These are phyloP conservation scores for Peromyscus californicus DNA, from an alignment of 2,113 vertebrate species.

Conservation along the genomic window DNA sequence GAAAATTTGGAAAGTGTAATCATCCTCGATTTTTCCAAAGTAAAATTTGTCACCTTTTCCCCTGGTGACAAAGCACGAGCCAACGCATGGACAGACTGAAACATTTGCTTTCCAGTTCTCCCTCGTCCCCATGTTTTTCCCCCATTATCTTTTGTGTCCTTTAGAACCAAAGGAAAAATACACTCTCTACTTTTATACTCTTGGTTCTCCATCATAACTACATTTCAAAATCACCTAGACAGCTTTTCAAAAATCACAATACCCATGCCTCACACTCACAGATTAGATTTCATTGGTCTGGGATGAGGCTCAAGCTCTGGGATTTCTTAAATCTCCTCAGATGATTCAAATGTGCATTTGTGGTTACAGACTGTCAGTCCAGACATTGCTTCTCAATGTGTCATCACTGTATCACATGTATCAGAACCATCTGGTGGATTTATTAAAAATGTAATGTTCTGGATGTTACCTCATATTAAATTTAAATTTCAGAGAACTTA, in stretches of 20 bases:
- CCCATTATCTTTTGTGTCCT: not conserved
- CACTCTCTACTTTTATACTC: not conserved
- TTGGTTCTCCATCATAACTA: not conserved
- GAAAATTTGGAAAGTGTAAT: slow-evolving; percentile 35
- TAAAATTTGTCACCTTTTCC: not conserved
- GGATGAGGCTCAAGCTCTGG: not conserved
- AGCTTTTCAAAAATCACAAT: not conserved
- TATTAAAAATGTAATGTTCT: slow-evolving; percentile 12
- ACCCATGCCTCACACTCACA: not conserved
- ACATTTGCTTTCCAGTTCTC: not conserved
- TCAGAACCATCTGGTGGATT: not conserved
- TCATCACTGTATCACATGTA: not conserved
- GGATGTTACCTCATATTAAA: not conserved
- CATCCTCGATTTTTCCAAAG: not conserved
- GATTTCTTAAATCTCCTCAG: not conserved
- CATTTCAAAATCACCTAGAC: not conserved
- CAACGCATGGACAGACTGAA: not conserved
- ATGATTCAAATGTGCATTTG: not conserved
- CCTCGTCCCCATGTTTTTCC: not conserved
- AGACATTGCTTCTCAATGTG: not conserved
- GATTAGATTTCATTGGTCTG: not conserved
- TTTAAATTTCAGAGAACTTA: not conserved
- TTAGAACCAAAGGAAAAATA: slow-evolving; percentile 12
- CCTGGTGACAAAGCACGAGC: not conserved
- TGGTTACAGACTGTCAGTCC: not conserved